These are phyloP conservation scores for Galerucella calmariensis DNA, from an alignment of 2,888 invertebrate species.

Conservation along the genomic window DNA sequence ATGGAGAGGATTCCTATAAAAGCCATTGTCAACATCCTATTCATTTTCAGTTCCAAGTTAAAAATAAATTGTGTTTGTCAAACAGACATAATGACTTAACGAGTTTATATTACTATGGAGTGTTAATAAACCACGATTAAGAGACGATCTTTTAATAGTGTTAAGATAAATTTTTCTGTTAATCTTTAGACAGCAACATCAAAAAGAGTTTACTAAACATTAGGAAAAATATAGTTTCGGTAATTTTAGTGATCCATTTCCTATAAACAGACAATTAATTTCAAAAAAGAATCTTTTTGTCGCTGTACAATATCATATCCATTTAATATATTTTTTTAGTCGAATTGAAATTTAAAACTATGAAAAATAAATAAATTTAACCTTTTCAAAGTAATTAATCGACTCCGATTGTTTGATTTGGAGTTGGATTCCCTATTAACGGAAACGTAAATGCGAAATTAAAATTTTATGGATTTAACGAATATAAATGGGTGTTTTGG, in stretches of 20 bases:
- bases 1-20: constrained; percentile 16
- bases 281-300: neutral
- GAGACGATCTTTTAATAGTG: constrained; percentile 29
- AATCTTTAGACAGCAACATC: constrained; percentile 11
- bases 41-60: constrained; percentile 26
- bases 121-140: constrained; percentile 31
- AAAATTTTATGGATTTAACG: constrained; percentile 13
- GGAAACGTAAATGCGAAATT: neutral
- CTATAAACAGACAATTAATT: neutral
- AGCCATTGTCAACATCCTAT: constrained; percentile 22
- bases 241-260: neutral
- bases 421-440: constrained; percentile 7
- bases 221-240: neutral
- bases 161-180: constrained; percentile 13
- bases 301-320: neutral
- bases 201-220: constrained; percentile 21
- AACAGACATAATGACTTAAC: constrained; percentile 31
- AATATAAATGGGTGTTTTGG: neutral
- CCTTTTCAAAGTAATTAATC: constrained; percentile 23
- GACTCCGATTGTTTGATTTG: constrained; percentile 18
- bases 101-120: constrained; percentile 30
- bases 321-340: neutral
- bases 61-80: constrained; percentile 33
- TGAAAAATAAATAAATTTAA: constrained; percentile 18
- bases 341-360: constrained; percentile 6